These are phyloP conservation scores for Drosophila sp. DNA, from an alignment of 1,140 invertebrate species.

Conservation along the genomic window DNA sequence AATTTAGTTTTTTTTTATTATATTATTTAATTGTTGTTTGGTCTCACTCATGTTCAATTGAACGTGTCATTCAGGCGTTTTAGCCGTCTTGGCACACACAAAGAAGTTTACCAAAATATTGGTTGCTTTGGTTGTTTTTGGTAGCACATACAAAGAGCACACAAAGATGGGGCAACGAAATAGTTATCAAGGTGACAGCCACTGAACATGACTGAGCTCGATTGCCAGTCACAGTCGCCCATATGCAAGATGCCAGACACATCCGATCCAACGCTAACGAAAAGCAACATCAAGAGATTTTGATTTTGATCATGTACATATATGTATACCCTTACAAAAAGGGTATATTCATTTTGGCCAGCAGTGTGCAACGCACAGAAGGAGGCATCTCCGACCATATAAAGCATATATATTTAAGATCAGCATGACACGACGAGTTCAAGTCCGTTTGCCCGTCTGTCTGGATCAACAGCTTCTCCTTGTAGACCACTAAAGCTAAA, in stretches of 20 bases:
- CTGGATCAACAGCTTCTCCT: no score
- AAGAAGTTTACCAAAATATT: slow-evolving; percentile 11
- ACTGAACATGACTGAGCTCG: slow-evolving; percentile 41
- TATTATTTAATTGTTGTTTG: slow-evolving; percentile 9
- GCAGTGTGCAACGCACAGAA: no score
- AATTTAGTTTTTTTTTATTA: slow-evolving; percentile 41
- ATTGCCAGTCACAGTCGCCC: slow-evolving; percentile 26
- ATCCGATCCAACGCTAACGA: slow-evolving; percentile 27
- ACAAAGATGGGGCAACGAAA: slow-evolving; percentile 46
- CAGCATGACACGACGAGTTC: no score
- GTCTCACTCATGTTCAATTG: slow-evolving; percentile 64
- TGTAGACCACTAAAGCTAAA: no score
- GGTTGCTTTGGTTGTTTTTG: not conserved
- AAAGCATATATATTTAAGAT: no score
- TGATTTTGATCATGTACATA: slow-evolving; percentile 31
- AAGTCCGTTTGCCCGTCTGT: no score
- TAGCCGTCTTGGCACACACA: slow-evolving; percentile 51
- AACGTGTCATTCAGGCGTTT: slow-evolving; percentile 76
- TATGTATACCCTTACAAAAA: not conserved
- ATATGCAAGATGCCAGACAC: slow-evolving; percentile 35
- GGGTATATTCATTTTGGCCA: no score
- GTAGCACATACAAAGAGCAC: slow-evolving; percentile 40
- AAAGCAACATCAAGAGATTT: slow-evolving; percentile 28
- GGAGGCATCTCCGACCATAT: no score
- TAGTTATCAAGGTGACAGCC: slow-evolving; percentile 48